phyloP scores from a whole-genome alignment of 2,113 vertebrate genomes.

The Cyprinus carpio region DNA sequence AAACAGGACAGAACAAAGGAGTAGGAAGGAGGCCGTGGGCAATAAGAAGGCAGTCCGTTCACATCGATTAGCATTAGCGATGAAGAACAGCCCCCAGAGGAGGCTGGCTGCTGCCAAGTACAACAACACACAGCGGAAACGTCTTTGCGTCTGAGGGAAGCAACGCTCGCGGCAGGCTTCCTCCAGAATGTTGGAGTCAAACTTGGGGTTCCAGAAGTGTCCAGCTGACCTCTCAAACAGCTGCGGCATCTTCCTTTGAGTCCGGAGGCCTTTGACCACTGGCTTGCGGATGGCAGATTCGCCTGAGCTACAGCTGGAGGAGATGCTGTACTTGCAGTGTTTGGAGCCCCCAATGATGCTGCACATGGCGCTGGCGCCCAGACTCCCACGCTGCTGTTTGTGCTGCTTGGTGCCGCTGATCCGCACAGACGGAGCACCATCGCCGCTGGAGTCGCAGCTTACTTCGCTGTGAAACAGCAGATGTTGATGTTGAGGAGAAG shows the following conservation, averaged over 20 bases:
- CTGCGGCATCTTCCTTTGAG: constrained; percentile 80
- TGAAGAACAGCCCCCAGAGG: constrained; percentile 89
- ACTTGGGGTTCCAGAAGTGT: constrained; percentile 95
- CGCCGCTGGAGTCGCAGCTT: constrained; percentile 85
- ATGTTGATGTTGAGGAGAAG: constrained; percentile 86
- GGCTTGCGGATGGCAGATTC: constrained; percentile 81
- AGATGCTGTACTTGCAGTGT: constrained; percentile 93
- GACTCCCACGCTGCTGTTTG: constrained; percentile 67
- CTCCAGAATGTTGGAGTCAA: constrained; percentile 93
- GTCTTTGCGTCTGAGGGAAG: constrained; percentile 92
- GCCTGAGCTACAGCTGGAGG: constrained; percentile 92
- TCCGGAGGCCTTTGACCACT: constrained; percentile 67
- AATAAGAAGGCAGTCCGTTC: constrained; percentile 75
- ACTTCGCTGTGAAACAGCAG: constrained; percentile 89
- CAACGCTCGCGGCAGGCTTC: constrained; percentile 93
- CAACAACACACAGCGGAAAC: constrained; percentile 91
- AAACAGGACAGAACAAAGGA: constrained; percentile 83
- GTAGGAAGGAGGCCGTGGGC: constrained; percentile 83
- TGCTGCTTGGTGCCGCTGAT: constrained; percentile 75
- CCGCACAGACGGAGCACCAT: constrained; percentile 83
- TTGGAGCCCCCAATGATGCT: constrained; percentile 73
- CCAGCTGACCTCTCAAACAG: constrained; percentile 93
- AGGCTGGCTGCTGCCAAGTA: constrained; percentile 86
- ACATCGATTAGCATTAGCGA: constrained; percentile 76
- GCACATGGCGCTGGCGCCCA: constrained; percentile 60